Base-by-base conservation (phyloP, 1,140 invertebrate species). In the Tetramorium alpestre region DNA sequence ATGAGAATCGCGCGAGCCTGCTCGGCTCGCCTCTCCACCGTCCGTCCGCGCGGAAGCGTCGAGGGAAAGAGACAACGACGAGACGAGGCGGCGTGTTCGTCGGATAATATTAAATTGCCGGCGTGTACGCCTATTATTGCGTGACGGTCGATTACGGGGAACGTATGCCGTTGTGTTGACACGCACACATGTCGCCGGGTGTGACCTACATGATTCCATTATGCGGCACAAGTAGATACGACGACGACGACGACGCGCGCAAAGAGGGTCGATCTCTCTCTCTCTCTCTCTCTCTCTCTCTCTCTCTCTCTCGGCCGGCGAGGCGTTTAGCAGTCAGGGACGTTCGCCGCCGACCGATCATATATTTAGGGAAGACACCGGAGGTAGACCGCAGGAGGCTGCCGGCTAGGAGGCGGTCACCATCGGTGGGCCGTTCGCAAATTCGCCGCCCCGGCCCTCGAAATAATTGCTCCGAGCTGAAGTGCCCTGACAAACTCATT, bases 171-270 rank as follows among this genome's bases (percentile, higher is more conserved):
- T 8, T 80, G 80, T 70, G 54, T 84, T 41, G 80, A 84, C 80
- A 84, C 80, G 25, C 69, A 73, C 58, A 72, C 67, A 49, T 44
- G 41, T 56, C 41, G 41, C 8, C 70, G 80, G 47, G 69, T 84
- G 69, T 84, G 80, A 84, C 80, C 69, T 73, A 84, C 54, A 84
- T 84, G 80, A 60, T 84, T 75, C 41, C 54, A 84, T 84, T 84
- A 84, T 84, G 69, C 25, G 22, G 18, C 28, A 8, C 44, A 13
- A 54, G 67, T 82, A 47, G 47, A 54, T 51, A 51, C 33, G 44
- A 78, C 75, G 58, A 76, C 38, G 73, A 33, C 28, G 44, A 78
- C 77, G 47, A 78, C 60, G 75, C 56, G 58, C 41, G 41, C 72
- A 56, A 56, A 51, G 18, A 56, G 72, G 49, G 44, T 69, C 65